Percentiles rank a stretch among this genome's conserved stretches.
Evolutionary conservation across 2,113 vertebrate genomes (phyloP).

Genomic region (Sylvicapra grimmia): DNA sequence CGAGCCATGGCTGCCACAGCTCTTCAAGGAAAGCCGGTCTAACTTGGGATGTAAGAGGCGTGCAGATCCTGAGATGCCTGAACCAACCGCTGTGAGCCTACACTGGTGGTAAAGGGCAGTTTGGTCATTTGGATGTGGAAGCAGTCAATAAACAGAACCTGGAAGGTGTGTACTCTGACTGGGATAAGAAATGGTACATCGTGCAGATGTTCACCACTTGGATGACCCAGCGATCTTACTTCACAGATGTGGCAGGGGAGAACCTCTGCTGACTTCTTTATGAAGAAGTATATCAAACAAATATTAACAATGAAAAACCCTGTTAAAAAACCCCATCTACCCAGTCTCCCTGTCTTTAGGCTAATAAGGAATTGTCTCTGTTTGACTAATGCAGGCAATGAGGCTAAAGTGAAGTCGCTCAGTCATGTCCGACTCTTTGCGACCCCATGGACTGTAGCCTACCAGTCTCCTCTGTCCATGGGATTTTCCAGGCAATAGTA

Average conservation of each 20-base stretch:
- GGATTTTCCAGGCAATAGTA: too few species aligned
- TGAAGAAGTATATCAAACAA: slow-evolving; percentile 67
- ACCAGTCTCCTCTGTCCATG: too few species aligned
- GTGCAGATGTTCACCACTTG: background rate
- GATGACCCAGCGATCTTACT: slow-evolving; percentile 16
- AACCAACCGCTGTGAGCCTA: slow-evolving; percentile 36
- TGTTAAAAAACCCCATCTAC: background rate
- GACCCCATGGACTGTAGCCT: too few species aligned
- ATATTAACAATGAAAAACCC: slow-evolving; percentile 37
- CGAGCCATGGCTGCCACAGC: slow-evolving; percentile 85
- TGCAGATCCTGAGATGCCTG: background rate
- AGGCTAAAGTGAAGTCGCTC: background rate
- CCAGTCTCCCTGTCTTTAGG: background rate
- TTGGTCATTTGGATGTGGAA: slow-evolving; percentile 45
- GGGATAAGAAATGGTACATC: slow-evolving; percentile 20
- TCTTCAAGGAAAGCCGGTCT: slow-evolving; percentile 88
- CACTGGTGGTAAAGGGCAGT: slow-evolving; percentile 72
- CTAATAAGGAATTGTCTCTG: background rate
- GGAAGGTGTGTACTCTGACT: slow-evolving; percentile 53
- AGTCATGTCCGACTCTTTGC: too few species aligned
- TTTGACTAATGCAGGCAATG: background rate
- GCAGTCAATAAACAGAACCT: slow-evolving; percentile 22
- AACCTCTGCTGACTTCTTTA: slow-evolving; percentile 70
- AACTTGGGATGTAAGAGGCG: slow-evolving; percentile 77
- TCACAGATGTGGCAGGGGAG: slow-evolving; percentile 7